These are phyloP conservation scores for Himalopsyche tibetana DNA, from an alignment of 2,888 invertebrate genomes.

Conservation along the genomic window DNA sequence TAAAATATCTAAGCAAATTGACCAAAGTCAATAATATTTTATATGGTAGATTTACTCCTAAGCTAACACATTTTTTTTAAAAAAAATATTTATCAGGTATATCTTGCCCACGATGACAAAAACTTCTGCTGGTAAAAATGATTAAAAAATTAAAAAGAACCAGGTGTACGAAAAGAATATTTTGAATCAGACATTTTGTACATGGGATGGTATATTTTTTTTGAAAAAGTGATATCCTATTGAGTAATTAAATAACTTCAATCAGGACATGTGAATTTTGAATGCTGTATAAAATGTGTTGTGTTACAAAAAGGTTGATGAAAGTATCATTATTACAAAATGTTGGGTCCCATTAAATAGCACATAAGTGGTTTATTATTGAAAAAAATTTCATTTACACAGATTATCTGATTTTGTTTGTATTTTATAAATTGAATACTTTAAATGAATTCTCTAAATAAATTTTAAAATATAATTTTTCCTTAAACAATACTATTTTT, in stretches of 20 bases:
- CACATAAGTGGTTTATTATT: neutral
- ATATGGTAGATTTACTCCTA: too few species aligned
- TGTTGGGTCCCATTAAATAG: slow-evolving; percentile 23
- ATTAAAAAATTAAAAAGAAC: too few species aligned
- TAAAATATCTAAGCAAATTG: too few species aligned
- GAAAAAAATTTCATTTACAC: neutral
- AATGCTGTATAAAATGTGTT: slow-evolving; percentile 1
- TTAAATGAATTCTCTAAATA: neutral
- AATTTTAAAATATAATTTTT: neutral
- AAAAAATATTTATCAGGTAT: too few species aligned
- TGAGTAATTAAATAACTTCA: too few species aligned
- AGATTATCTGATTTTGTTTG: neutral
- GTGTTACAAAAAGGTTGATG: neutral
- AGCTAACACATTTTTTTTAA: too few species aligned
- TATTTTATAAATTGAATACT: neutral
- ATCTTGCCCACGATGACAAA: too few species aligned
- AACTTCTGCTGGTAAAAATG: too few species aligned
- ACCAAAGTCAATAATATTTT: too few species aligned
- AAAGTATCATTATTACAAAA: neutral
- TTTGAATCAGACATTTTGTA: too few species aligned
- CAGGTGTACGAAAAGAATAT: too few species aligned
- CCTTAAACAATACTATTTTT: neutral
- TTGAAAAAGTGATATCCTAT: neutral
- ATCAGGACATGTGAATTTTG: neutral
- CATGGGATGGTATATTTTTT: neutral